Conservation (phyloP, 2,888 invertebrate species). For the Netelia virgata region DNA sequence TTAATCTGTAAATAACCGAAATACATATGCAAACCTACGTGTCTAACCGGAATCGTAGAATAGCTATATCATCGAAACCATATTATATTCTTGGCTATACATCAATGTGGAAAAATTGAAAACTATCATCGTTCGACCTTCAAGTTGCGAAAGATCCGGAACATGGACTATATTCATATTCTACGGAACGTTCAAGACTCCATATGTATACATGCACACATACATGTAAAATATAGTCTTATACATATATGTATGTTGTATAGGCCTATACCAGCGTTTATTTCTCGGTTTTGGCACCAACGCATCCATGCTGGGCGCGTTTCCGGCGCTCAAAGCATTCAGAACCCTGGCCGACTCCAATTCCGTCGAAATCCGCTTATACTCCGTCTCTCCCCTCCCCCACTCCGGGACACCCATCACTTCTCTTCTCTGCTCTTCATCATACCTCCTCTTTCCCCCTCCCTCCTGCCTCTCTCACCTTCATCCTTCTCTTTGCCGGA, state of each 20-base stretch:
- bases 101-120: too few species aligned
- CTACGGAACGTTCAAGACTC: slow-evolving; percentile 8
- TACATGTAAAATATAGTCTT: slow-evolving; percentile 30
- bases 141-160: too few species aligned
- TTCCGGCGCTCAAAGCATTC: slow-evolving; percentile 76
- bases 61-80: too few species aligned
- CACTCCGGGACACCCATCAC: slow-evolving; percentile 42
- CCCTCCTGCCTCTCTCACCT: background rate
- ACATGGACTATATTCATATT: too few species aligned
- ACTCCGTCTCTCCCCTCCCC: slow-evolving; percentile 68
- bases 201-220: background rate
- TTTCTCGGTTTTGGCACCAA: slow-evolving; percentile 26
- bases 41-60: too few species aligned
- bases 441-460: background rate
- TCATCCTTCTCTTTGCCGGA: slow-evolving; percentile 36
- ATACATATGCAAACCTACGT: too few species aligned
- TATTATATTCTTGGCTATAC: too few species aligned
- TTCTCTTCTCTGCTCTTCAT: slow-evolving; percentile 43
- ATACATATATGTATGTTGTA: slow-evolving; percentile 73
- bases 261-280: slow-evolving; percentile 69
- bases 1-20: too few species aligned
- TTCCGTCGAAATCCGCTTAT: slow-evolving; percentile 82
- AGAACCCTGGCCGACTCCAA: slow-evolving; percentile 76
- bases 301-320: slow-evolving; percentile 41
- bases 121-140: too few species aligned